Evolutionary conservation across 2,797 vertebrate species (phyloP), one percentile per base, ranked within the genome.

Genomic region (Macropodus opercularis): DNA sequence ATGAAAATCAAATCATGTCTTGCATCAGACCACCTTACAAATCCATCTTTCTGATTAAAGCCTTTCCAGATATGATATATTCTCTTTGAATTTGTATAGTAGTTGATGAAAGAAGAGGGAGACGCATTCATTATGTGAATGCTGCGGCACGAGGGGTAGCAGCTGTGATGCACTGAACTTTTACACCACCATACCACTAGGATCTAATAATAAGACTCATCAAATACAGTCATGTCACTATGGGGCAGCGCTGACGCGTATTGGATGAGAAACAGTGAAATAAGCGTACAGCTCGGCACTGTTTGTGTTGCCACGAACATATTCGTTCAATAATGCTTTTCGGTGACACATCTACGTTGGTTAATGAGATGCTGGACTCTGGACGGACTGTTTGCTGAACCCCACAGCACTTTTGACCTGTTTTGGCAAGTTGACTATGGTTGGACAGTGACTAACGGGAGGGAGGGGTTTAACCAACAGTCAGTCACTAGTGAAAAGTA

Each of bases 131-230:
- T 46, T 12, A n/a, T 1, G 47, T 56, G 62, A 74, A 84, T 64
- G 36, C 56, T 69, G 36, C 66, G 34, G 35, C 31, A 57, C 46
- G 67, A 11, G 24, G 35, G 63, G 38, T 38, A 43, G 12, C 72
- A 39, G 32, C 48, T 50, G 48, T 36, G 31, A 69, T 32, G 34
- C 48, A 81, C 38, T 23, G 27, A 59, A 74, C 42, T 54, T 32
- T 66, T 72, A 81, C 77, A 83, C 49, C 66, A 82, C 58, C 63
- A 89, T 73, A 85, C 49, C 76, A 83, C 79, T 52, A 69, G 68
- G 69, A 54, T 36, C 44, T 72, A 75, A 27, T 61, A 65, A 58
- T 41, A 36, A 63, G 19, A 41, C 42, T 68, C 19, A 56, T 65
- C 34, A 75, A 75, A 72, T 55, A 78, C 65, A 69, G 19, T 71